Percentiles rank a stretch among this genome's conserved stretches.
Conservation (phyloP, 2,797 vertebrate species). For the Labroides dimidiatus region DNA sequence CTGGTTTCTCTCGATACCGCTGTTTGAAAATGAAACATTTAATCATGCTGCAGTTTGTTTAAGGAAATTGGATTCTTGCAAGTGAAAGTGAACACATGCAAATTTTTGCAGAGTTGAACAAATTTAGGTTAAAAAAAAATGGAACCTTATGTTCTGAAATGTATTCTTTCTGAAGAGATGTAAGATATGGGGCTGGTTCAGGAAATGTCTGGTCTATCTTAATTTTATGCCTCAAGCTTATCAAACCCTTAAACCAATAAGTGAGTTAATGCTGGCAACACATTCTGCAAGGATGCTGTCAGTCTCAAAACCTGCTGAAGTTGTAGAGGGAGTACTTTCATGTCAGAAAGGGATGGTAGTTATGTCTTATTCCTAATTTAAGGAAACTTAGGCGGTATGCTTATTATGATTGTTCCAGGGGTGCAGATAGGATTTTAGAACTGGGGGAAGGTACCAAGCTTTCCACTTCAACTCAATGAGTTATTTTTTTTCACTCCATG, state of each 20-base stretch:
- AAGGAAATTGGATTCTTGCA: constrained; percentile 7
- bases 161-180: background rate
- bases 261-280: background rate
- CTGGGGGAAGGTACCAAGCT: too few species aligned
- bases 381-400: background rate
- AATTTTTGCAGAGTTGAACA: background rate
- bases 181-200: background rate
- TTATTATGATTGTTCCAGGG: background rate
- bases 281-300: background rate
- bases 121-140: background rate
- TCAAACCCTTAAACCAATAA: background rate
- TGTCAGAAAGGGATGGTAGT: background rate
- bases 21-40: constrained; percentile 17
- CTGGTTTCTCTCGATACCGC: background rate
- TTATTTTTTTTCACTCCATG: too few species aligned
- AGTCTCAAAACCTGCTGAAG: background rate
- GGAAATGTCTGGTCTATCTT: background rate
- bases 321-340: background rate
- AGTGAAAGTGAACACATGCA: background rate
- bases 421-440: too few species aligned
- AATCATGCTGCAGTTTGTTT: constrained; percentile 2
- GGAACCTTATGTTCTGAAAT: background rate
- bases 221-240: background rate
- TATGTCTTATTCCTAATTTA: background rate
- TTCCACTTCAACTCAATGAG: too few species aligned